Percentiles rank a stretch among this genome's conserved stretches.
Evolutionary conservation across 2,888 invertebrate genomes (phyloP).

Genomic region (Acleris cristana): DNA sequence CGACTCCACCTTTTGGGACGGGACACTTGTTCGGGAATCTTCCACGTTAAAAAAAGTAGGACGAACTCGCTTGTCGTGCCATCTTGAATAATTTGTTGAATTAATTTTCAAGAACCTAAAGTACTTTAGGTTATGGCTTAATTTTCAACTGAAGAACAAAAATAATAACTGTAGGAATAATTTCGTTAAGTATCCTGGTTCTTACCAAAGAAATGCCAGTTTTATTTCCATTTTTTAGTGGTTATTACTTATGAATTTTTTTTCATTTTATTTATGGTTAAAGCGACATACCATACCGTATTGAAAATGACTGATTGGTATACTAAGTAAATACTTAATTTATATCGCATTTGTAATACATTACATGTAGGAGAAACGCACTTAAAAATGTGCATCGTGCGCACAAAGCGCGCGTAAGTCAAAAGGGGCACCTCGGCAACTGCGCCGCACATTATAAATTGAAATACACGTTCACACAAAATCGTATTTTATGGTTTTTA

Average conservation of each 20-base stretch:
- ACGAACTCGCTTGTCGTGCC: constrained; percentile 4
- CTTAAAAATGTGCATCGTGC: not conserved
- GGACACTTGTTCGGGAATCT: constrained; percentile 22
- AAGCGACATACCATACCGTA: too few relatives aligned
- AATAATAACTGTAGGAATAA: too few relatives aligned
- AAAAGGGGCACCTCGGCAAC: constrained; percentile 8
- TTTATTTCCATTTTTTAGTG: too few relatives aligned
- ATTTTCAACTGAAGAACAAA: too few relatives aligned
- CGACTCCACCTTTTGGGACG: constrained; percentile 21
- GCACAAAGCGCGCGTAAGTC: not conserved
- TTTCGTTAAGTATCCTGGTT: too few relatives aligned
- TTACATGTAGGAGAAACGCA: not conserved
- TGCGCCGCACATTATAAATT: constrained; percentile 10
- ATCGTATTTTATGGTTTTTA: constrained; percentile 43
- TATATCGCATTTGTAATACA: not conserved
- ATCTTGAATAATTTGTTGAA: constrained; percentile 22
- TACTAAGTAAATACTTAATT: too few relatives aligned
- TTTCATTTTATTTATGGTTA: too few relatives aligned
- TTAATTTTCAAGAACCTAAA: not conserved
- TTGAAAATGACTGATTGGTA: too few relatives aligned
- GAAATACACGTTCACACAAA: constrained; percentile 38
- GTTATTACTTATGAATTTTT: too few relatives aligned
- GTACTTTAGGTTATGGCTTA: not conserved
- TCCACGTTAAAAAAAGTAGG: constrained; percentile 11
- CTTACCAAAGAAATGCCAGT: too few relatives aligned